Percentiles rank a stretch among this genome's conserved stretches.
Evolutionary conservation across 2,888 invertebrate species (phyloP).

Genomic region (Leptopterna dolabrata): DNA sequence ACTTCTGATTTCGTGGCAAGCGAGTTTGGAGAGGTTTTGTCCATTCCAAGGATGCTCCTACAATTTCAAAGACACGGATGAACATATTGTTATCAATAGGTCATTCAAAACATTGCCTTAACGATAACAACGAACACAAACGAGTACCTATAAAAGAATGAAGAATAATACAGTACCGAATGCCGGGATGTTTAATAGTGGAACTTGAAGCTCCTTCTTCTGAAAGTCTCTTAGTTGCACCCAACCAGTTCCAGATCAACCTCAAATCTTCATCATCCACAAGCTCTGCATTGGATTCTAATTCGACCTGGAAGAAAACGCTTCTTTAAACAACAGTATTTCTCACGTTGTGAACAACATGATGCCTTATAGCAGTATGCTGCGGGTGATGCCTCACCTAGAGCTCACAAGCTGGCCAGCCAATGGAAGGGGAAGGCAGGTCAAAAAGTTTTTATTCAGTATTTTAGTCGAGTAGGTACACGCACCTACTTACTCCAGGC

Average conservation of each 20-base stretch:
- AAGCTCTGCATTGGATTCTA: conserved; percentile 83
- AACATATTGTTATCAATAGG: too few species aligned
- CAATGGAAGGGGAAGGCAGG: too few species aligned
- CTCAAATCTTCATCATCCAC: conserved; percentile 80
- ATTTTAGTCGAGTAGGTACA: too few species aligned
- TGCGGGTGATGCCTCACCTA: too few species aligned
- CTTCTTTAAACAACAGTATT: conserved; percentile 10
- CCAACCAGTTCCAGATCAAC: conserved; percentile 87
- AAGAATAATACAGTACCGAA: conserved; percentile 65
- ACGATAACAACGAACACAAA: too few species aligned
- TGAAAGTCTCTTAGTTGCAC: conserved; percentile 63
- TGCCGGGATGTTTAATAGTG: conserved; percentile 65
- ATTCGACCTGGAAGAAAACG: conserved; percentile 71
- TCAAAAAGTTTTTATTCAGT: too few species aligned
- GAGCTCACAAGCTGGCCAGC: too few species aligned
- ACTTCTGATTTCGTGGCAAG: conserved; percentile 64
- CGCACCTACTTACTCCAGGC: too few species aligned
- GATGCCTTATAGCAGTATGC: too few species aligned
- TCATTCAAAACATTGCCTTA: too few species aligned
- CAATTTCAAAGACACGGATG: conserved; percentile 27
- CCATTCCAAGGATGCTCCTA: conserved; percentile 62
- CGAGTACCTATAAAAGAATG: too few species aligned
- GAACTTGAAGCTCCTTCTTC: conserved; percentile 4
- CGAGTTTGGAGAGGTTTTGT: conserved; percentile 57
- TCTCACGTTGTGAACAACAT: too few species aligned